These are phyloP conservation scores for Heptranchias perlo DNA, from an alignment of 2,113 vertebrate genomes.

Conservation along the genomic window DNA sequence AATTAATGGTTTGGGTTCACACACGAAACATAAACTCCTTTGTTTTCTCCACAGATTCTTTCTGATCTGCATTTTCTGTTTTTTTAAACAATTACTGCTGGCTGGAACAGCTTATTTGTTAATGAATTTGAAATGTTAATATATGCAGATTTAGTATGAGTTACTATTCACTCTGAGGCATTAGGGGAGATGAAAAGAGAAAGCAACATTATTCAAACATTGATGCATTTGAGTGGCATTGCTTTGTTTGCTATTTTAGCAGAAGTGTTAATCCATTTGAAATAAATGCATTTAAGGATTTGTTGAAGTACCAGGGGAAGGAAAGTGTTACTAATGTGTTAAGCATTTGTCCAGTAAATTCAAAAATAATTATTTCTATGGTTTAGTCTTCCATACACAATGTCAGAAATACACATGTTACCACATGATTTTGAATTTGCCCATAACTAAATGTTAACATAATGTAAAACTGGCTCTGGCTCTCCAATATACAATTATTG, in stretches of 20 bases:
- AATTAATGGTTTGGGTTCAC: background rate
- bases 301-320: background rate
- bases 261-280: background rate
- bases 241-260: background rate
- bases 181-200: background rate
- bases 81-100: background rate
- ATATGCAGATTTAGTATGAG: background rate
- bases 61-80: background rate
- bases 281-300: background rate
- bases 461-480: background rate
- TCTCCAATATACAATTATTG: background rate
- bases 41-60: background rate
- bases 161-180: background rate
- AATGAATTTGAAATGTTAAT: background rate
- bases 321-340: background rate
- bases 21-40: background rate
- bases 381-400: background rate
- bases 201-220: background rate
- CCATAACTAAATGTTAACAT: background rate
- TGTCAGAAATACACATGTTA: background rate
- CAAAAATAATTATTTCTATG: background rate
- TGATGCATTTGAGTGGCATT: background rate
- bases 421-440: background rate
- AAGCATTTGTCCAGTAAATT: background rate
- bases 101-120: background rate